Evolutionary conservation across 2,113 vertebrate genomes (phyloP), one percentile per base, ranked within the genome.

Genomic region (Pogonocichla stellata): DNA sequence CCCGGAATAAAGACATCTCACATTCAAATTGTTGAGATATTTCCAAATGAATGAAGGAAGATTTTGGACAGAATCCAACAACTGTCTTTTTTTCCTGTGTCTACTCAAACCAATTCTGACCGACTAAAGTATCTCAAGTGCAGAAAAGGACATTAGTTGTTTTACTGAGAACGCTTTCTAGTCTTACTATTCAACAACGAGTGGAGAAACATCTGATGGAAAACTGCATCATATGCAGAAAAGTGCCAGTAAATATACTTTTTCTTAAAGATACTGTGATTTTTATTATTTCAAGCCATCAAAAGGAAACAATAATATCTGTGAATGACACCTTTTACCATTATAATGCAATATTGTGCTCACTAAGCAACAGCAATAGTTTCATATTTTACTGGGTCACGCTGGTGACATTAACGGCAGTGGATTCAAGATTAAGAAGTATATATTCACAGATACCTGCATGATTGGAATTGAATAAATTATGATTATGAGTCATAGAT

Each of bases 381-480:
- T 45, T 18, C 5, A 14, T 53, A 51, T 9, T 58, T 29, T 75
- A 42, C 54, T 72, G 14, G 23, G 10, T 62, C 20, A 42, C 7
- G 3, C 5, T 20, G 60, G 2, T 75, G 61, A 67, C 14, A 54
- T 31, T 51, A 60, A 47, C 36, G 18, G 2, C 34, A 71, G 12
- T 6, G 6, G 10, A 6, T 15, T 34, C 31, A 24, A 51, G 26
- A 50, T 64, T 82, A 48, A 38, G 15, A 79, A 54, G 33, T 51
- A 4, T 0, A 0, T 42, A 34, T 17, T 75, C 29, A 79, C 1
- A 34, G 12, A 14, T 2, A 74, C 3, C 4, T 40, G 48, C 64
- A 64, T 60, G 13, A 28, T 12, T 62, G 9, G 4, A 38, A 8
- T 29, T 38, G 18, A 56, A 77, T 54, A 57, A 78, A 87, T 50